phyloP scores from a whole-genome alignment of 2,113 vertebrate genomes.

The Rhinolophus ferrumequinum region DNA sequence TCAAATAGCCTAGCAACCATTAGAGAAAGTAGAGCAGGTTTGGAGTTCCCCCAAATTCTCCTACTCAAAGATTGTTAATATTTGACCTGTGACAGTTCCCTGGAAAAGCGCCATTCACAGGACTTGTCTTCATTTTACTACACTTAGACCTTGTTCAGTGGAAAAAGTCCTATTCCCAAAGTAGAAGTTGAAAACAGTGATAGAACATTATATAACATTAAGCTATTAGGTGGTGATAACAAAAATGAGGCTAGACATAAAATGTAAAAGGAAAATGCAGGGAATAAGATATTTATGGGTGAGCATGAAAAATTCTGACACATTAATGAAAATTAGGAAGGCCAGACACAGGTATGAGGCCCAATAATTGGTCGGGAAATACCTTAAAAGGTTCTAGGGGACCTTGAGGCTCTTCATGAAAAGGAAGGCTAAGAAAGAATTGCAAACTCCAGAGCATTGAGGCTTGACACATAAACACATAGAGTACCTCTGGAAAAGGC shows the following conservation, averaged over 20 bases:
- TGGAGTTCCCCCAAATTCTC: not conserved
- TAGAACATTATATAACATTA: not conserved
- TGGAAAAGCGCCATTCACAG: not conserved
- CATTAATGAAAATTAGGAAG: not conserved
- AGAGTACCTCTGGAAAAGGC: not conserved
- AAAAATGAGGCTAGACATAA: not conserved
- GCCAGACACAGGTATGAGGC: not conserved
- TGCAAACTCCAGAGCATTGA: not conserved
- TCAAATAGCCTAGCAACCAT: not conserved
- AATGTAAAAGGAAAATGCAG: not conserved
- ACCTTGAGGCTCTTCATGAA: not conserved
- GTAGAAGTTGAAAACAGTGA: not conserved
- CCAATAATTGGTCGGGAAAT: not conserved
- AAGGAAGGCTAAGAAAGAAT: not conserved
- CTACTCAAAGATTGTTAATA: not conserved
- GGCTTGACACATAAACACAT: not conserved
- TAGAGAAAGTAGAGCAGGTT: not conserved
- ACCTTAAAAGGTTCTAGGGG: accelerated
- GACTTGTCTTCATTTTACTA: not conserved
- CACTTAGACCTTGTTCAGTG: too few species aligned
- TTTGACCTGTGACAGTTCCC: not conserved
- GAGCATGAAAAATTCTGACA: not conserved
- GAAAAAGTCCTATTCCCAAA: not conserved
- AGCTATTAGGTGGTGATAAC: not conserved
- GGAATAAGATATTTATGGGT: not conserved